Percentiles rank a stretch among this genome's conserved stretches.
Conservation (phyloP, 2,113 vertebrate species). For the Gracilinanus agilis region DNA sequence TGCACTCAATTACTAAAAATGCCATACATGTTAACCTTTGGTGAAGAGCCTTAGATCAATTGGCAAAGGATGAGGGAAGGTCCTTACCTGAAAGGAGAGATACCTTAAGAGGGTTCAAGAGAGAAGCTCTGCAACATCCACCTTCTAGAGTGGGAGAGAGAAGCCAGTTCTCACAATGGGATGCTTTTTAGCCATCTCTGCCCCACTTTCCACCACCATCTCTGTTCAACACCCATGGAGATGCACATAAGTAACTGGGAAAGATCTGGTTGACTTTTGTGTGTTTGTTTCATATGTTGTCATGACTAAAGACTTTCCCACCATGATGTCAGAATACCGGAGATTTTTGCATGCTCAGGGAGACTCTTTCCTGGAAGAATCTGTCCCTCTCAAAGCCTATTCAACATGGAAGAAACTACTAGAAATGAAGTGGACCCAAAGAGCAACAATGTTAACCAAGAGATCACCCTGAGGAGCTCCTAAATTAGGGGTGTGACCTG, state of each 20-base stretch:
- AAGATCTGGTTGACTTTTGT: neutral
- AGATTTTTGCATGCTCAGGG: neutral
- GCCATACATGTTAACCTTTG: too few relatives aligned
- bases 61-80: too few relatives aligned
- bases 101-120: too few relatives aligned
- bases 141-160: too few relatives aligned
- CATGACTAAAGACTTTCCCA: neutral
- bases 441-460: neutral
- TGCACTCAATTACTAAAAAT: too few relatives aligned
- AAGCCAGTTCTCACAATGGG: neutral
- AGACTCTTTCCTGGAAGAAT: neutral
- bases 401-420: neutral
- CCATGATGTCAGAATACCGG: neutral
- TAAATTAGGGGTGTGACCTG: neutral
- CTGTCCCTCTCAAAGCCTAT: neutral
- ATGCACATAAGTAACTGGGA: neutral
- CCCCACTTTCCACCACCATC: neutral
- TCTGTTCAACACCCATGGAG: neutral
- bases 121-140: too few relatives aligned
- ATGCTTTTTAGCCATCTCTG: too few relatives aligned
- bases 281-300: neutral
- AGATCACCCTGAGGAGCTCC: too few relatives aligned
- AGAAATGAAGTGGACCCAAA: neutral
- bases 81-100: too few relatives aligned
- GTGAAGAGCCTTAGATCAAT: too few relatives aligned